Conservation (phyloP, 2,797 vertebrate species). For the Limnodromus scolopaceus region DNA sequence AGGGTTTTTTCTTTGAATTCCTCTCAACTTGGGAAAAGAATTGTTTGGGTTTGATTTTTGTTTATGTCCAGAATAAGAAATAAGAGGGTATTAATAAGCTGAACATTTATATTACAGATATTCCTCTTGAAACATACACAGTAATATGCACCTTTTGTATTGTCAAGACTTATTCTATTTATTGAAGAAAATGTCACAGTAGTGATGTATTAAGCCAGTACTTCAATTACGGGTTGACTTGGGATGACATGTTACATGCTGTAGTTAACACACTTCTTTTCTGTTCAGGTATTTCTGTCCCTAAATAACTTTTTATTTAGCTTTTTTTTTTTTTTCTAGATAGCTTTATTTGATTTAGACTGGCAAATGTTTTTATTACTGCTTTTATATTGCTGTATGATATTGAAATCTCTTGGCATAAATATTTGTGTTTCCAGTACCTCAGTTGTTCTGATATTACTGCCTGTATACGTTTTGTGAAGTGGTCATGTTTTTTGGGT, state of each 20-base stretch:
- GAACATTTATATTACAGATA: slow-evolving; percentile 78
- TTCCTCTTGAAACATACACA: slow-evolving; percentile 79
- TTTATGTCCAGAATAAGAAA: slow-evolving; percentile 71
- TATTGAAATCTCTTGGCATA: slow-evolving; percentile 86
- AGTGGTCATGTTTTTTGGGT: slow-evolving; percentile 91
- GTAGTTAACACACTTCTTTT: slow-evolving; percentile 81
- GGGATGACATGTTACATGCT: slow-evolving; percentile 87
- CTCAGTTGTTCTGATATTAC: slow-evolving; percentile 91
- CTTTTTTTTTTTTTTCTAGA: slow-evolving; percentile 71
- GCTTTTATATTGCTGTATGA: slow-evolving; percentile 86
- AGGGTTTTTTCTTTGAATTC: slow-evolving; percentile 27
- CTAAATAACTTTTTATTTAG: slow-evolving; percentile 79
- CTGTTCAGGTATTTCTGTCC: slow-evolving; percentile 81
- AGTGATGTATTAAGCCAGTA: slow-evolving; percentile 93
- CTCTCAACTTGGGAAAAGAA: slow-evolving; percentile 60
- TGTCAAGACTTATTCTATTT: slow-evolving; percentile 85
- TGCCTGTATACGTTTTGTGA: slow-evolving; percentile 96
- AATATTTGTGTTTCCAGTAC: slow-evolving; percentile 93
- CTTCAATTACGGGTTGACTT: slow-evolving; percentile 89
- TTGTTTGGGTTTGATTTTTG: slow-evolving; percentile 68
- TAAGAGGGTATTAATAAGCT: slow-evolving; percentile 78
- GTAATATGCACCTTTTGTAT: slow-evolving; percentile 85
- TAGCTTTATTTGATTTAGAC: slow-evolving; percentile 82
- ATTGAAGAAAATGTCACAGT: slow-evolving; percentile 87
- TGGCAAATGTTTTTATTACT: slow-evolving; percentile 82